phyloP scores from a whole-genome alignment of 1,140 invertebrate genomes.

The Hylyphantes graminicola region DNA sequence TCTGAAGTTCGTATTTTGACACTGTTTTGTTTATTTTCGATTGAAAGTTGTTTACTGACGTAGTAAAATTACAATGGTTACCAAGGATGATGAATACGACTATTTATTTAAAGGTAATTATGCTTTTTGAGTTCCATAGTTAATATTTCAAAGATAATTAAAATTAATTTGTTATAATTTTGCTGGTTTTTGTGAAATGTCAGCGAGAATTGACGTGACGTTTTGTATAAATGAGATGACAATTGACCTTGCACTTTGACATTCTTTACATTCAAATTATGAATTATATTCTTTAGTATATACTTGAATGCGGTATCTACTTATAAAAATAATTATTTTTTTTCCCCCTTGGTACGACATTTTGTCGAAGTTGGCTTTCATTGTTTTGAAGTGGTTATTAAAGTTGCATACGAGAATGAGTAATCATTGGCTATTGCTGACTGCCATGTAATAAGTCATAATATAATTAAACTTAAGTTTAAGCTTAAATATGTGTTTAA shows the following conservation, averaged over 20 bases:
- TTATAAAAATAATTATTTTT: no score
- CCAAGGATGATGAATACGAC: slow-evolving; percentile 99
- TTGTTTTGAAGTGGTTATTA: no score
- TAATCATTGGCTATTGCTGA: no score
- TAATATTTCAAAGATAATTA: not conserved
- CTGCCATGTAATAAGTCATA: no score
- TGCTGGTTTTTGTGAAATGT: not conserved
- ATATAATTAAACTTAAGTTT: no score
- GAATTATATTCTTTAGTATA: no score
- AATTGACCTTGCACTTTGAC: slow-evolving; percentile 9
- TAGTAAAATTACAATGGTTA: slow-evolving; percentile 65
- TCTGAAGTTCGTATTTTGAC: slow-evolving; percentile 31
- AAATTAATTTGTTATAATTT: not conserved
- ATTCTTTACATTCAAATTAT: no score
- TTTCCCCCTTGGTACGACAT: no score
- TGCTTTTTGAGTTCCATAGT: not conserved
- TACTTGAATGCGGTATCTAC: no score
- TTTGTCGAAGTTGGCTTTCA: no score
- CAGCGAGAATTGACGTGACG: not conserved
- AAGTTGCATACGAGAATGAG: no score
- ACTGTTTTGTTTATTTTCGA: slow-evolving; percentile 42
- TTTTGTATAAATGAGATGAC: slow-evolving; percentile 1
- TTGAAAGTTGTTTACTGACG: slow-evolving; percentile 32
- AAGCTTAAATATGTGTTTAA: no score
- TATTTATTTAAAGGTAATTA: slow-evolving; percentile 99